Evolutionary conservation across 2,113 vertebrate species (phyloP), one percentile per base, ranked within the genome.

Genomic region (Marcusenius ussheri): DNA sequence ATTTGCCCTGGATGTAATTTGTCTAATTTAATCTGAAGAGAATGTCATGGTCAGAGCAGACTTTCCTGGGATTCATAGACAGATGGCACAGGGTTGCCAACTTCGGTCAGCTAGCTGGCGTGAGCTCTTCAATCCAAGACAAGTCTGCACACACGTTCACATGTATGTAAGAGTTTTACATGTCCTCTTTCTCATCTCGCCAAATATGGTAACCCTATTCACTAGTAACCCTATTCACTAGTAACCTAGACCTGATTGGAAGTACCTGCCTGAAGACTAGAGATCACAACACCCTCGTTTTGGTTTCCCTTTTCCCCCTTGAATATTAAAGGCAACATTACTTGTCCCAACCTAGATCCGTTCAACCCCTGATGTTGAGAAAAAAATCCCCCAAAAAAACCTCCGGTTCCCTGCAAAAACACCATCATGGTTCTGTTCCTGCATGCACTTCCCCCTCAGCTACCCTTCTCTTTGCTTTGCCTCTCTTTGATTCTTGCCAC

Each of bases 1-100:
- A 80, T 70, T 87, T 87, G 17, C 49, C 31, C 31, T n/a, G 27
- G 21, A 90, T 24, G 56, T 17, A 15, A 90, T 74, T 90, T 77
- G 3, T 53, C 31, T 80, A 90, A 88, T 77, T 87, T 5, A 42
- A 88, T 90, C 77, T 53, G 35, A 80, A 9, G 47, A 88, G 21
- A 90, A 56, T 27, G 10, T 31, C 11, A 46, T 19, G n/a, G 62
- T 45, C 49, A 31, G n/a, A 31, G 15, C 49, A n/a, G 62, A 17
- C 9, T 24, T 42, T 39, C 53, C 46, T 86, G 42, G 46, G 4
- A 90, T 49, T 35, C 24, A 58, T 2, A 27, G 56, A 50, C 24
- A 90, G 56, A 66, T 27, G 45, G 19, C 24, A n/a, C 24, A n/a
- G 56, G 21, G 24, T 8, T 24, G 56, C 56, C 24, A 62, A n/a